Base-by-base conservation (phyloP, 2,797 vertebrate species). In the Aselliscus stoliczkanus region DNA sequence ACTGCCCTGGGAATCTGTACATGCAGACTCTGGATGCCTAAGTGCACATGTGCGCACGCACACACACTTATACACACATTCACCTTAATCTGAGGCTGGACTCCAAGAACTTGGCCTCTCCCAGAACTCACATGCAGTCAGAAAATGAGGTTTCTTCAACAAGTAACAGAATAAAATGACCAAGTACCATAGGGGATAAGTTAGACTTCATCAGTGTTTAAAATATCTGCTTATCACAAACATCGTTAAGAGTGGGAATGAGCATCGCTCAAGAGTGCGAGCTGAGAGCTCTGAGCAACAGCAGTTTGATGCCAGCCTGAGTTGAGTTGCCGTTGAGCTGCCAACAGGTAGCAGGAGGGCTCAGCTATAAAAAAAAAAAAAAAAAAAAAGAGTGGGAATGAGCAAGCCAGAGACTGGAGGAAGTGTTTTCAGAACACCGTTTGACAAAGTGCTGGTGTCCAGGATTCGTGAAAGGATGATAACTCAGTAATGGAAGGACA, bases 201-300 rank as follows among this genome's bases (percentile, higher is more conserved):
- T 88, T 54, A 64, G 76, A 23, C 54, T 44, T 37, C 23, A 12
- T 23, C 44, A 5, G 8, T 29, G 18, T 73, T 64, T 18, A 69
- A n/a, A 29, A 5, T 17, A 7, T 42, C 34, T 79, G 34, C 18
- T 20, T 39, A 23, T 25, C 4, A 13, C n/a, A 62, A 4, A 23
- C 25, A 2, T 34, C 2, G 3, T 20, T 2, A 2, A 23, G 42
- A 82, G 56, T 20, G 1, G 8, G 18, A 37, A 17, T 2, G 23
- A 58, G 69, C 10, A 17, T n/a, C n/a, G n/a, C n/a, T n/a, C n/a
- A n/a, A n/a, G n/a, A n/a, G n/a, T n/a, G n/a, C n/a, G n/a, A n/a
- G n/a, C n/a, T n/a, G n/a, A n/a, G n/a, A n/a, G n/a, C n/a, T n/a
- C n/a, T n/a, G n/a, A n/a, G n/a, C n/a, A n/a, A n/a, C n/a, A n/a